Evolutionary conservation across 1,140 invertebrate genomes (phyloP).

Genomic region (Rhagoletis zephyria): DNA sequence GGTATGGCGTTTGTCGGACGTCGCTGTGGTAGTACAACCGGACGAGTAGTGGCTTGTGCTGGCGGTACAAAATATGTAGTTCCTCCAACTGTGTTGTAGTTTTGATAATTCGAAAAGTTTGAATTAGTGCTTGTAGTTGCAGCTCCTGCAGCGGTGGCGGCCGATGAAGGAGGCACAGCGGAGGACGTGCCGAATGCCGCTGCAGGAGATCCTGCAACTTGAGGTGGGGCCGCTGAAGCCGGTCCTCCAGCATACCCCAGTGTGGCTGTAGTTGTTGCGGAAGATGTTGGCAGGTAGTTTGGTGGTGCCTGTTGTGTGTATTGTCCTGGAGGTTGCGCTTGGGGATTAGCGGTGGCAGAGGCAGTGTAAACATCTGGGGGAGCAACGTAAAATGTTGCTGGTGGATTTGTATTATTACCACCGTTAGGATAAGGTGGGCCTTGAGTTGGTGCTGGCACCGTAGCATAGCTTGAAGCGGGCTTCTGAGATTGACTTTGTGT

Average conservation of each 20-base stretch:
- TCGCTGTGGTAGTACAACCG: slow-evolving; percentile 68
- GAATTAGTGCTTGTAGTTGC: slow-evolving; percentile 29
- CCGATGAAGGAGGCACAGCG: slow-evolving; percentile 53
- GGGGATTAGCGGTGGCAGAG: slow-evolving; percentile 39
- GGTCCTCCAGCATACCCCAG: neutral
- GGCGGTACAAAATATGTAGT: slow-evolving; percentile 72
- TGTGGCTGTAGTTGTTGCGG: slow-evolving; percentile 27
- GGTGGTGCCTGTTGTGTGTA: slow-evolving; percentile 51
- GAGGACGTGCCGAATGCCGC: slow-evolving; percentile 23
- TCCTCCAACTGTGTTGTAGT: slow-evolving; percentile 72
- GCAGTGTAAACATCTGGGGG: slow-evolving; percentile 55
- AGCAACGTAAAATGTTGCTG: slow-evolving; percentile 52
- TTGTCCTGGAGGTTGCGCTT: slow-evolving; percentile 53
- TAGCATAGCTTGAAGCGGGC: slow-evolving; percentile 57
- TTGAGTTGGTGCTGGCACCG: slow-evolving; percentile 54
- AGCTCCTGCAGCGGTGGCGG: slow-evolving; percentile 10
- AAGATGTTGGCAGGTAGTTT: slow-evolving; percentile 52
- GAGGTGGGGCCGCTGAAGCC: slow-evolving; percentile 14
- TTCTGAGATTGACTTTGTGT: slow-evolving; percentile 56
- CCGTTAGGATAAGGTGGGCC: slow-evolving; percentile 54
- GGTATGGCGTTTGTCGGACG: slow-evolving; percentile 74
- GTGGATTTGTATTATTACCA: neutral
- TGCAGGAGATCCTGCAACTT: neutral
- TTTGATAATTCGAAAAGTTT: slow-evolving; percentile 65
- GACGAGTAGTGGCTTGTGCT: slow-evolving; percentile 64